A percentile compares a stretch with the other conserved stretches of the same genome.
Conservation (phyloP, 2,888 invertebrate genomes). For the Lutraria lutraria region DNA sequence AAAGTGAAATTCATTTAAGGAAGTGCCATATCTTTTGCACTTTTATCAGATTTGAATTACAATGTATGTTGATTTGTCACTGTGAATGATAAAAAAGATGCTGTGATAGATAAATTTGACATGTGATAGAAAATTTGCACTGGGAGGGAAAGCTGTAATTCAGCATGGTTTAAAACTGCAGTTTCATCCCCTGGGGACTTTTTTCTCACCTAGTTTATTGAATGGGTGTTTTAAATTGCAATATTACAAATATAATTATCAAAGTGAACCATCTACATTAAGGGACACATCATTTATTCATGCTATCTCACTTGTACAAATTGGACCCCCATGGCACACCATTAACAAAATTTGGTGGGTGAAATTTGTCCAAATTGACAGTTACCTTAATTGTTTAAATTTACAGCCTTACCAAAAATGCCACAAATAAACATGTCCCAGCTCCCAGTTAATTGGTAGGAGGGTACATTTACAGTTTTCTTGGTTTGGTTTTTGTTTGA, state of each 20-base stretch:
- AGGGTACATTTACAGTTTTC: constrained; percentile 33
- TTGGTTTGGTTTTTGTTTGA: neutral
- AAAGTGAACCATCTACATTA: constrained; percentile 16
- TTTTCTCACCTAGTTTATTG: constrained; percentile 43
- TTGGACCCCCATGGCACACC: constrained; percentile 25
- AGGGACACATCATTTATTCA: constrained; percentile 12
- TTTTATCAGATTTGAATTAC: constrained; percentile 31
- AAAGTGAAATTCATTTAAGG: constrained; percentile 19
- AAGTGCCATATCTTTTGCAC: constrained; percentile 23
- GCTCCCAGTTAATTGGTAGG: neutral
- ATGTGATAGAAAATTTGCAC: neutral
- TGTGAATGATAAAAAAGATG: constrained; percentile 47
- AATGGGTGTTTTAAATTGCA: constrained; percentile 37
- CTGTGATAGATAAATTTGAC: constrained; percentile 35
- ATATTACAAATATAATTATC: constrained; percentile 29
- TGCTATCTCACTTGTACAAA: neutral
- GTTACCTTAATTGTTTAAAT: constrained; percentile 31
- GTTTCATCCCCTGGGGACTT: constrained; percentile 29
- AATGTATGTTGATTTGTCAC: constrained; percentile 52
- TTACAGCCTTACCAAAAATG: constrained; percentile 31
- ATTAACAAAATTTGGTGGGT: constrained; percentile 3
- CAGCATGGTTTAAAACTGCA: constrained; percentile 11
- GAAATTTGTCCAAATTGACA: constrained; percentile 52
- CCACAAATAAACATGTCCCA: constrained; percentile 52
- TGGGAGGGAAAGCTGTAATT: constrained; percentile 13